These are phyloP conservation scores for Sturnus vulgaris DNA, from an alignment of 2,113 vertebrate species.

Conservation along the genomic window DNA sequence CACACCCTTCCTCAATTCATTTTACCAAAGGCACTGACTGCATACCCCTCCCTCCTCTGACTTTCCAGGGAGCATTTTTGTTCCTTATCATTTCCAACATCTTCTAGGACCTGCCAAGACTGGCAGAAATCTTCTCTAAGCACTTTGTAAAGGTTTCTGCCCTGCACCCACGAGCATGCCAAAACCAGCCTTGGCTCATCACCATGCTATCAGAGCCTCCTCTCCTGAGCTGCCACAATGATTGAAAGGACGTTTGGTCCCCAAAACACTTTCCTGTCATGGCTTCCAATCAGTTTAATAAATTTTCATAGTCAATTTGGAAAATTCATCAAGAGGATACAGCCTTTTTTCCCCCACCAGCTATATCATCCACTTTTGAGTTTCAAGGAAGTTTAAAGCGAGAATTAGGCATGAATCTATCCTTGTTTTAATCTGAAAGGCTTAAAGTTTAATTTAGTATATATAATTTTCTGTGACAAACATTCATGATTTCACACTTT, in stretches of 20 bases:
- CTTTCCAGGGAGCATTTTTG: not conserved
- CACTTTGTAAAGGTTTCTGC: not conserved
- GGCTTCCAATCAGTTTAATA: not conserved
- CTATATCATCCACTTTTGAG: too few relatives aligned
- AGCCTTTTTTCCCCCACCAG: accelerated
- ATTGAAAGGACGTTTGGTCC: not conserved
- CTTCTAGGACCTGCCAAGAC: not conserved
- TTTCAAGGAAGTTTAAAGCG: not conserved
- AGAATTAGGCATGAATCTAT: not conserved
- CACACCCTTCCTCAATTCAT: accelerated
- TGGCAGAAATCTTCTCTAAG: not conserved
- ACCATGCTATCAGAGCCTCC: not conserved
- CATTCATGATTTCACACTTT: not conserved
- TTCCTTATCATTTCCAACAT: not conserved
- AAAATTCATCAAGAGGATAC: not conserved
- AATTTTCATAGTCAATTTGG: not conserved
- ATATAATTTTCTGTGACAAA: not conserved
- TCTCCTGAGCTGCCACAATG: not conserved
- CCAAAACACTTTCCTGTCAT: not conserved
- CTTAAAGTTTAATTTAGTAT: not conserved
- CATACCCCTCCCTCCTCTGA: not conserved
- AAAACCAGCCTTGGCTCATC: not conserved
- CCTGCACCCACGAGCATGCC: accelerated
- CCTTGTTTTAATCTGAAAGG: not conserved
- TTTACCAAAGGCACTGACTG: not conserved